phyloP scores from a whole-genome alignment of 2,888 invertebrate genomes.

The Lordiphosa fenestrarum region DNA sequence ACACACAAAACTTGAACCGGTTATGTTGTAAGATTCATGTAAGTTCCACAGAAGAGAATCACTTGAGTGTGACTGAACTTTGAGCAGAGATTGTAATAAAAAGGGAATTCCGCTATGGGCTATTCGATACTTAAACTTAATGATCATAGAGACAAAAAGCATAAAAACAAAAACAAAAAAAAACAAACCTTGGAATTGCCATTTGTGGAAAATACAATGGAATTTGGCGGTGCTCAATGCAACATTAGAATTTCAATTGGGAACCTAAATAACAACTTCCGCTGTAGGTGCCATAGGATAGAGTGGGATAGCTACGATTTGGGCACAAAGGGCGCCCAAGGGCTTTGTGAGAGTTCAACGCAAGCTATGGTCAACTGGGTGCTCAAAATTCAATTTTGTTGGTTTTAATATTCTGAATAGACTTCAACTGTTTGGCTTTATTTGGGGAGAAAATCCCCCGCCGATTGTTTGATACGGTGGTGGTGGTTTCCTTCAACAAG shows the following conservation, averaged over 20 bases:
- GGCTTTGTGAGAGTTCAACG: slow-evolving; percentile 23
- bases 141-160: slow-evolving; percentile 24
- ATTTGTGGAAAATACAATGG: slow-evolving; percentile 34
- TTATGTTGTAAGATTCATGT: slow-evolving; percentile 66
- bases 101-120: slow-evolving; percentile 12
- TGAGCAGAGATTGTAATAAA: slow-evolving; percentile 15
- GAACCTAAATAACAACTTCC: slow-evolving; percentile 65
- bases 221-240: slow-evolving; percentile 37
- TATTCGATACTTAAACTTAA: slow-evolving; percentile 36
- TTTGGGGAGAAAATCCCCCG: slow-evolving; percentile 49
- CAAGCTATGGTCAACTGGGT: slow-evolving; percentile 28
- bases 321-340: slow-evolving; percentile 33
- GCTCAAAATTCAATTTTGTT: slow-evolving; percentile 36
- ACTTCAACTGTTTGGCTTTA: slow-evolving; percentile 30
- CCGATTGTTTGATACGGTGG: slow-evolving; percentile 13
- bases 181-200: slow-evolving; percentile 33
- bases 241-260: slow-evolving; percentile 64
- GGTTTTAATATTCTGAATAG: slow-evolving; percentile 36
- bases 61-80: slow-evolving; percentile 68
- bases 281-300: slow-evolving; percentile 41
- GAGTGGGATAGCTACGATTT: slow-evolving; percentile 13
- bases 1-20: slow-evolving; percentile 57
- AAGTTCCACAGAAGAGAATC: slow-evolving; percentile 62
- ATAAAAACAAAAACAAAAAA: not conserved
- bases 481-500: slow-evolving; percentile 47